A percentile compares a stretch with the other conserved stretches of the same genome.
These are phyloP conservation scores for Laothoe populi DNA, from an alignment of 2,888 invertebrate species.

Conservation along the genomic window DNA sequence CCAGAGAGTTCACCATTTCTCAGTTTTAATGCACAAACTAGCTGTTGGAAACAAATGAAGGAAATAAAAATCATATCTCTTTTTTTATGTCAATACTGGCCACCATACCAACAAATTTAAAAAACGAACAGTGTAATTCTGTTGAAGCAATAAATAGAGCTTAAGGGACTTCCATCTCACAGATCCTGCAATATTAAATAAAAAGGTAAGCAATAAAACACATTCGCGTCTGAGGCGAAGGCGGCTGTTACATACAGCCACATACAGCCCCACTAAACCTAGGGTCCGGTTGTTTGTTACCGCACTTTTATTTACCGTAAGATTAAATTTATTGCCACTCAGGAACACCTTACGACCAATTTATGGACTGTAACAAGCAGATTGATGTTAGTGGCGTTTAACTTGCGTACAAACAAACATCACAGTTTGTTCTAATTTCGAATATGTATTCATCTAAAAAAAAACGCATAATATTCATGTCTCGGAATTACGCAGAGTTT, in stretches of 20 bases:
- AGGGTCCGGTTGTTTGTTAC: slow-evolving; percentile 5
- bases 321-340: slow-evolving; percentile 13
- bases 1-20: no score
- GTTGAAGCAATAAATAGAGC: not conserved
- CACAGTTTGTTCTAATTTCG: not conserved
- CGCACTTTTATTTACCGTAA: slow-evolving; percentile 20
- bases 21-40: no score
- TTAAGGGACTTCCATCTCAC: not conserved
- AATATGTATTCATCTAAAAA: not conserved
- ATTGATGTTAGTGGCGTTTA: slow-evolving; percentile 14
- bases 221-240: slow-evolving; percentile 4
- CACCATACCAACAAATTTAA: not conserved
- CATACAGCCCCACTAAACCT: not conserved
- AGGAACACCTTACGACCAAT: slow-evolving; percentile 39
- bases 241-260: not conserved
- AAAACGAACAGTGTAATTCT: not conserved
- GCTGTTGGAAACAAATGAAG: no score
- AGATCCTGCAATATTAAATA: not conserved
- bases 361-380: slow-evolving; percentile 46
- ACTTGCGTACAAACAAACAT: not conserved
- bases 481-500: no score
- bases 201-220: slow-evolving; percentile 6
- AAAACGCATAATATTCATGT: not conserved
- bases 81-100: not conserved
- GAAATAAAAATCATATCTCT: no score